Conservation (phyloP, 2,113 vertebrate genomes). For the Seriola quinqueradiata region DNA sequence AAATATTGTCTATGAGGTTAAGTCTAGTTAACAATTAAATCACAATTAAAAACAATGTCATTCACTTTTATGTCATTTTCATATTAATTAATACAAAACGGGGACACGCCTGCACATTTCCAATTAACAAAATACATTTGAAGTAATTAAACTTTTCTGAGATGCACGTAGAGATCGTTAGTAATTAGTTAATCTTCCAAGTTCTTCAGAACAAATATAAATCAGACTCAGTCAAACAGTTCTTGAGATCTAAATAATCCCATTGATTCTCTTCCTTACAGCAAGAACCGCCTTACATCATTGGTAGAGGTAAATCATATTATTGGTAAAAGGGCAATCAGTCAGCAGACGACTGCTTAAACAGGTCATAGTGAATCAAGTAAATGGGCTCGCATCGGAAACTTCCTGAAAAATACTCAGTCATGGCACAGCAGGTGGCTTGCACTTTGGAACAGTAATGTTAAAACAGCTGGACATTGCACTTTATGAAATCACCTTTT, state of each 20-base stretch:
- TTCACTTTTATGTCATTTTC: not conserved
- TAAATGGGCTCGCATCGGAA: slow-evolving; percentile 14
- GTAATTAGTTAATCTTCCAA: slow-evolving; percentile 33
- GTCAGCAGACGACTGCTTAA: slow-evolving; percentile 25
- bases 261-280: not conserved
- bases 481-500: slow-evolving; percentile 64
- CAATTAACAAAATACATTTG: slow-evolving; percentile 18
- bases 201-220: slow-evolving; percentile 31
- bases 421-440: slow-evolving; percentile 80
- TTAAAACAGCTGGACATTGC: slow-evolving; percentile 65
- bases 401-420: slow-evolving; percentile 22
- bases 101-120: slow-evolving; percentile 9
- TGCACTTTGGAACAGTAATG: slow-evolving; percentile 73
- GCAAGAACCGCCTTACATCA: slow-evolving; percentile 6
- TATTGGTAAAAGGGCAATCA: not conserved
- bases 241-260: slow-evolving; percentile 11
- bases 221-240: not conserved
- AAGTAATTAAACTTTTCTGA: slow-evolving; percentile 12
- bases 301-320: slow-evolving; percentile 5
- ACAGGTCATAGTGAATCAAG: not conserved
- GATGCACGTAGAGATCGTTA: slow-evolving; percentile 4
- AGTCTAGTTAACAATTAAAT: slow-evolving; percentile 2
- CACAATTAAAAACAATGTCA: slow-evolving; percentile 24
- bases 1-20: slow-evolving; percentile 22
- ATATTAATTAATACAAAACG: not conserved